Conservation (phyloP, 2,797 vertebrate species). For the Muraenolepis orangiensis region DNA sequence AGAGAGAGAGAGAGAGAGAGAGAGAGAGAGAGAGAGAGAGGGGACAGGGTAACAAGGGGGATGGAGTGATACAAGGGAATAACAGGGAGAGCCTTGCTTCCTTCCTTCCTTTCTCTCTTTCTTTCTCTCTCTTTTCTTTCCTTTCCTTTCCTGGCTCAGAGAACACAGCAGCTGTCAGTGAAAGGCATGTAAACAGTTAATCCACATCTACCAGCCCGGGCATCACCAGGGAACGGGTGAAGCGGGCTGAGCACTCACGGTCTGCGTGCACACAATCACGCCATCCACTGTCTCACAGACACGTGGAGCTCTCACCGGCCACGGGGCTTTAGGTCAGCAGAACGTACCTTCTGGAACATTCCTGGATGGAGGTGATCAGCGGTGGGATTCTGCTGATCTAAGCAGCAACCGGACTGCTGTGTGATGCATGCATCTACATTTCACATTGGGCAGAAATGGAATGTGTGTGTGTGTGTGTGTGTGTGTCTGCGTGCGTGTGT, state of each 20-base stretch:
- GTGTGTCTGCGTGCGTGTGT: too few species aligned
- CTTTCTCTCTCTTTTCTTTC: conserved; percentile 23
- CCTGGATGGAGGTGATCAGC: background rate
- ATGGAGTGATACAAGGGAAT: background rate
- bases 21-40: background rate
- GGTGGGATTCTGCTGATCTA: background rate
- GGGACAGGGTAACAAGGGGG: background rate
- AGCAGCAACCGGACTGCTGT: background rate
- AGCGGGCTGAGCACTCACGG: conserved; percentile 41
- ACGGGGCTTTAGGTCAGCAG: background rate
- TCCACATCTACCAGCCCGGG: background rate
- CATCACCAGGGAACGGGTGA: conserved; percentile 7
- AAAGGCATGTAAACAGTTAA: background rate
- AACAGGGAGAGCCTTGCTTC: too few species aligned
- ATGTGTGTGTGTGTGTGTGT: background rate
- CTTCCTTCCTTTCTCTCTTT: too few species aligned
- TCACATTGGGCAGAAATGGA: background rate
- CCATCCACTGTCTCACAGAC: background rate
- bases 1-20: conserved; percentile 8
- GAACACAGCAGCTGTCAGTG: conserved; percentile 45
- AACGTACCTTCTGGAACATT: background rate
- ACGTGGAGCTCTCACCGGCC: background rate
- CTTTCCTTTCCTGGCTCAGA: conserved; percentile 35
- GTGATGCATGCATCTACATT: background rate
- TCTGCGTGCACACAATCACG: conserved; percentile 5